Evolutionary conservation across 2,888 invertebrate species (phyloP), one percentile per base, ranked within the genome.

Genomic region (Papilio protenor): DNA sequence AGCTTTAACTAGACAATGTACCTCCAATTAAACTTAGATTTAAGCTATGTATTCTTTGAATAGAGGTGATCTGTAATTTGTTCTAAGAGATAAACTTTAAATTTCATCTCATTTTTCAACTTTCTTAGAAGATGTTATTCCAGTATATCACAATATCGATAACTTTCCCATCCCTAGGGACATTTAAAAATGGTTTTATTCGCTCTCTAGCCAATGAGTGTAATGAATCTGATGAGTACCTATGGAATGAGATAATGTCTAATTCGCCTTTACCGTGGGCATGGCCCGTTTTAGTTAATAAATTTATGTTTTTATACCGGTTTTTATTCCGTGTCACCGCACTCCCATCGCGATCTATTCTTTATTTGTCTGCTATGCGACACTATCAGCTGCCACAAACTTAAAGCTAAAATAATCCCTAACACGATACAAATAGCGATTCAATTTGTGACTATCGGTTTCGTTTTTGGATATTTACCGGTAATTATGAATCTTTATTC

Each of bases 181-280:
- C 82, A 86, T 84, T 91, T 90, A 90, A 90, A 93, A 92, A 93
- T 92, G 90, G 91, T 92, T 91, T 89, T 91, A 92, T 92, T 89
- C 90, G 88, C 87, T 90, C 87, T 92, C 91, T 90, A 91, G 89
- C 91, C 91, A 91, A 92, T 92, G 91, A 91, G 90, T 91, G 94
- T 92, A 94, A 94, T 94, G 94, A 94, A 93, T 93, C 91, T 90
- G 89, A 86, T 88, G 89, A 91, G 92, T 94, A 92, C 91, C 87
- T 85, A 89, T 88, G 88, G 87, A 89, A 88, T 88, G 88, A 90
- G 90, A 92, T 93, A 93, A 93, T 91, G 89, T 88, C 90, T 86
- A 87, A 91, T 92, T 90, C 89, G 86, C 85, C 84, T 86, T 45
- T 86, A 90, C 91, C 90, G 93, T 92, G 93, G 92, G 93, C 91